These are phyloP conservation scores for Marronus borbonicus DNA, from an alignment of 2,888 invertebrate genomes.

Conservation along the genomic window DNA sequence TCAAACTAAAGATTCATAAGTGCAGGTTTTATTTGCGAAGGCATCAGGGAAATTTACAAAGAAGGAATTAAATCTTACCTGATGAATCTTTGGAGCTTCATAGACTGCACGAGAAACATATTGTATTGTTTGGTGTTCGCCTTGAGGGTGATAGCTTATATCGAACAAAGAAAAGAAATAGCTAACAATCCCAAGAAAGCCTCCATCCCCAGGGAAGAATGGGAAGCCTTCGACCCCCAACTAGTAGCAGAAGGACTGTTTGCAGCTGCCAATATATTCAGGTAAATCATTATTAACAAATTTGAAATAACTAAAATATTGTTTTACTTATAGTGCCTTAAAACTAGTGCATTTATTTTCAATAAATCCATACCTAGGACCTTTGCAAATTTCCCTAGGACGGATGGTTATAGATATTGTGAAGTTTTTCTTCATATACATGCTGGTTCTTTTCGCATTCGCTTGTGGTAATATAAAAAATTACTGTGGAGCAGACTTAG, in stretches of 20 bases:
- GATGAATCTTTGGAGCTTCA: conserved; percentile 96
- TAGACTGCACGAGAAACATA: conserved; percentile 93
- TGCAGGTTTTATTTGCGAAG: conserved; percentile 91
- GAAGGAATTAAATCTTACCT: conserved; percentile 91
- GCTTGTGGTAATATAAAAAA: conserved; percentile 82
- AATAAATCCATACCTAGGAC: conserved; percentile 96
- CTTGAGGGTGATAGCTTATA: conserved; percentile 80
- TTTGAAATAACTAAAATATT: conserved; percentile 4
- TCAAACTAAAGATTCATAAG: conserved; percentile 3
- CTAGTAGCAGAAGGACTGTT: conserved; percentile 94
- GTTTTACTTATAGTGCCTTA: conserved; percentile 79
- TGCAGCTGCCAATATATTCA: conserved; percentile 95
- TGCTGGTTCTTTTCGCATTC: conserved; percentile 93
- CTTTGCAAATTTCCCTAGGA: conserved; percentile 93
- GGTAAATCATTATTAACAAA: conserved; percentile 68
- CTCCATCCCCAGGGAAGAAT: conserved; percentile 86
- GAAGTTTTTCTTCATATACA: conserved; percentile 96
- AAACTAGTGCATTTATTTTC: conserved; percentile 98
- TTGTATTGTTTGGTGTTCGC: conserved; percentile 85
- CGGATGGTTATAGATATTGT: conserved; percentile 95
- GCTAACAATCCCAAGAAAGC: conserved; percentile 78
- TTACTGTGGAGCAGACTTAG: not conserved
- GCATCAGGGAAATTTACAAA: conserved; percentile 91
- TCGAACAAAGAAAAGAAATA: conserved; percentile 83
- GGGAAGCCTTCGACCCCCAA: conserved; percentile 95